phyloP scores from a whole-genome alignment of 2,888 invertebrate genomes.

The Tetragnatha montana region DNA sequence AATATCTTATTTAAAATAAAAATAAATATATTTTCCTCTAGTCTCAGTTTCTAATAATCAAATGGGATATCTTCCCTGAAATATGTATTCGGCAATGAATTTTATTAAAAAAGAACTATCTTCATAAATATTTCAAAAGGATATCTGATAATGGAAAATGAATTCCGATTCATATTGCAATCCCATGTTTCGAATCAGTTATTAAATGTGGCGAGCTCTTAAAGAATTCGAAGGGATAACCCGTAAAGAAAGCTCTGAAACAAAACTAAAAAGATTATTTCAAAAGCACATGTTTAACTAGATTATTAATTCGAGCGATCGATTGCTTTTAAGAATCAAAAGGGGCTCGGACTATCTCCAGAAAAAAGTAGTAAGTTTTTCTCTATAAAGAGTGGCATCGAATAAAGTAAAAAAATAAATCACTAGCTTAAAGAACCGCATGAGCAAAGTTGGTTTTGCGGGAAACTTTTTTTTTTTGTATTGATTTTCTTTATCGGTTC shows the following conservation, averaged over 20 bases:
- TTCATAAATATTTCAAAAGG: not conserved
- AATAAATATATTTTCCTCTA: not conserved
- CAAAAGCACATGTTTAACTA: conserved; percentile 17
- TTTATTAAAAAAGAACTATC: not conserved
- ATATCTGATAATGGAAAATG: not conserved
- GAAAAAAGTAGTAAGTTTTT: conserved; percentile 15
- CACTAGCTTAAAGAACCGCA: conserved; percentile 27
- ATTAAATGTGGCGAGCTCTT: conserved; percentile 13
- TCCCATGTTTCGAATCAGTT: not conserved
- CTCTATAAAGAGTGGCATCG: conserved; percentile 5
- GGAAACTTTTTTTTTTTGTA: conserved; percentile 39
- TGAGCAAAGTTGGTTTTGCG: conserved; percentile 32
- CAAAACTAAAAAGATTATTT: conserved; percentile 8
- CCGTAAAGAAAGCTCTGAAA: not conserved
- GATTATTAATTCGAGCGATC: conserved; percentile 18
- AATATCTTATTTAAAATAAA: too few relatives aligned
- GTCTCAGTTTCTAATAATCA: not conserved
- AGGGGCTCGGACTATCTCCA: not conserved
- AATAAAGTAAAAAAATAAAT: not conserved
- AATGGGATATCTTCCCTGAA: not conserved
- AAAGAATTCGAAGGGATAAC: not conserved
- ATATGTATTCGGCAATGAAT: not conserved
- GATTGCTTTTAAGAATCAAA: conserved; percentile 42
- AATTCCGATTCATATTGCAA: not conserved
- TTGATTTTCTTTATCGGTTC: conserved; percentile 54